Evolutionary conservation across 2,888 invertebrate species (phyloP), one percentile per base, ranked within the genome.

Genomic region (Anaspis maculata): DNA sequence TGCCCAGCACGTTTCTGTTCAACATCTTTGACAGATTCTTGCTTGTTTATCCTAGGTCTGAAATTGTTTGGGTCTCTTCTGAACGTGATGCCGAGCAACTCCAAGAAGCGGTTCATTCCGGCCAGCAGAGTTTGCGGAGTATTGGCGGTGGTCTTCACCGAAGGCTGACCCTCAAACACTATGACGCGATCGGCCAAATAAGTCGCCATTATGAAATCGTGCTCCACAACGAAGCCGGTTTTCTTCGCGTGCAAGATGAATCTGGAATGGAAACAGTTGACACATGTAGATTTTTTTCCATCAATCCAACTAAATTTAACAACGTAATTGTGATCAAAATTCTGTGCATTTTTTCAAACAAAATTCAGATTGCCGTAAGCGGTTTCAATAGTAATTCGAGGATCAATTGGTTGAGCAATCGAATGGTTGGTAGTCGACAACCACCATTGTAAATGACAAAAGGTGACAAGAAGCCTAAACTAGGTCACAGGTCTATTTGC

Each of bases 181-280:
- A 98, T 95, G 2, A 98, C 98, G 25, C 97, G 79, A 66, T 99
- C 98, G 1, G 97, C 94, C 42, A 95, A 74, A 66, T 99, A 99
- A 0, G 98, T 99, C 10, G 97, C 97, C 98, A 98, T 99, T 48
- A 99, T 99, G 66, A 99, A 98, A 72, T 98, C 97, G 81, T 98
- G 98, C 79, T 98, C 98, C 1, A 98, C 98, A 10, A 98, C 87
- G 64, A 98, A 99, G 7, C 97, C 98, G 4, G 98, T 98, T 66
- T 97, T 94, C 72, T 99, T 99, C 0, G 98, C 95, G 59, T 98
- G 98, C 25, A 99, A 74, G 62, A 98, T 96, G 64, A 96, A 98
- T n/a, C n/a, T n/a, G n/a, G n/a, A n/a, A n/a, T n/a, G n/a, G n/a
- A n/a, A n/a, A n/a, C n/a, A n/a, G n/a, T n/a, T n/a, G n/a, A n/a